Base-by-base conservation (phyloP, 2,797 vertebrate species). In the Molossus alvarezi region DNA sequence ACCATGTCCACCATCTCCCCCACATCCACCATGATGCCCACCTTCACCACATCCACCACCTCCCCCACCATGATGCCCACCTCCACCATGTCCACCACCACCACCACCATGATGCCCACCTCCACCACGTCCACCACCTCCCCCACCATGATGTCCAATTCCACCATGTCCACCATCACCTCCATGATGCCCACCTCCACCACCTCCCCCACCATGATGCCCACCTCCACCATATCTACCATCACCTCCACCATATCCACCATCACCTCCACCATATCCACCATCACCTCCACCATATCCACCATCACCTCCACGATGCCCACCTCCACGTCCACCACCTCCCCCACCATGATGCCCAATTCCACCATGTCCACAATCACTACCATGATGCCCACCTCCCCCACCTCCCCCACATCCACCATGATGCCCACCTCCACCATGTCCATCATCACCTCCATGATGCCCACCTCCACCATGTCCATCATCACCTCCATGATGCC, bases 381-480 rank as follows among this genome's bases (percentile, higher is more conserved):
- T n/a, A n/a, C n/a, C n/a, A n/a, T n/a, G n/a, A n/a, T n/a, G n/a
- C n/a, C n/a, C n/a, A n/a, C n/a, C n/a, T n/a, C n/a, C n/a, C n/a
- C 62, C 37, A 20, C 37, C 29, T 17, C 3, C 12, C 3, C 13
- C 8, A 4, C 3, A 37, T 17, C 71, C 12, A 1, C 41, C 41
- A 41, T 45, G 11, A 6, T 3, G 23, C 13, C 29, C 21, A 37
- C 17, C 29, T 17, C 10, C 5, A 4, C 60, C 62, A 85, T 79
- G 20, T 67, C 4, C 25, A 67, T 3, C 2, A 33, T 33, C 33
- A 33, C 33, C 3, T 2, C 29, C 72, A 1, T 9, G 18, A 20
- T 11, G 48, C 0, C 5, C n/a, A 17, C n/a, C 64, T 7, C 3
- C 11, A 1, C 51, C 17, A 2, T 1, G 4, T 37, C 48, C n/a